Base-by-base conservation (phyloP, 2,888 invertebrate species). In the Empis stercorea region DNA sequence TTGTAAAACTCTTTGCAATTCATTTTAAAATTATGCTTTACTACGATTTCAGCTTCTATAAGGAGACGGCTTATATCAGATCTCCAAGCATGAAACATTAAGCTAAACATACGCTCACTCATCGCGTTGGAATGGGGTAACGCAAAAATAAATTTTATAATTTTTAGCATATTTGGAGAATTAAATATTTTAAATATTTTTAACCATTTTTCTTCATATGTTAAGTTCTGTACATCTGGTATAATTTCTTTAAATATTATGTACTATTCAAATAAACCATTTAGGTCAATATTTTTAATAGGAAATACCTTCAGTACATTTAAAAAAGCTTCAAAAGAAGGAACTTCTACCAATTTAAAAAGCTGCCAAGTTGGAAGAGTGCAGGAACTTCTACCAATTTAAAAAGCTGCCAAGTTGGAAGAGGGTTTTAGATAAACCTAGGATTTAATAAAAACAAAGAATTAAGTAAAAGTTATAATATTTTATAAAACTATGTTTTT, bases 211-310 rank as follows among this genome's bases (percentile, higher is more conserved):
- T 32, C 32, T 32, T 32, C 32, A 32, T 34, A 2, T 34, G 11
- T 34, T 34, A 34, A 34, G 13, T 34, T 34, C 34, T 34, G 34
- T 34, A 34, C 4, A 34, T 34, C 34, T 34, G 34, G 34, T 34
- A 34, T 34, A 34, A 37, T 37, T 15, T 4, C 9, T 14, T 38
- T 38, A 38, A 38, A 20, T 38, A 38, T 38, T 38, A 38, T 38
- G 20, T 38, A 38, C 38, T 38, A 17, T 38, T 38, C 38, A 38
- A 38, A 38, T 38, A 38, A 38, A 38, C 38, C 38, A 20, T 38
- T 20, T 10, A 38, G 15, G 11, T 38, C 38, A 38, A 20, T 38
- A 20, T 38, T 17, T 37, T 37, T 37, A 37, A 37, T 37, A 37
- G 15, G 37, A 37, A 37, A 37, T 15, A 37, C 7, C 37, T 37